Base-by-base conservation (phyloP, 2,888 invertebrate genomes). In the Noctua comes region DNA sequence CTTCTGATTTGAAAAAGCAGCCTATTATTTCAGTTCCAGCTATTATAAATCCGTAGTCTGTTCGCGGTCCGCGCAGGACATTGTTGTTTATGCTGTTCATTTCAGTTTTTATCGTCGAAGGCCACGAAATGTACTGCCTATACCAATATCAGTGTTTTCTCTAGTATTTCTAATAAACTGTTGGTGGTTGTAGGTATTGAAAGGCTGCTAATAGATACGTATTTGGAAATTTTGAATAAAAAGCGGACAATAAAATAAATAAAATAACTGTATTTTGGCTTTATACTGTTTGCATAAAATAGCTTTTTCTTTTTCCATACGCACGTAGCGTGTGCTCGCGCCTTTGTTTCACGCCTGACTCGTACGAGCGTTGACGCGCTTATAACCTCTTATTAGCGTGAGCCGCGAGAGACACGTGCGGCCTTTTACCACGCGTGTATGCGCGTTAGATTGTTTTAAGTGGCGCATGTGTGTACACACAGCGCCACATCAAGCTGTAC, bases 71-170 rank as follows among this genome's bases (percentile, higher is more conserved):
- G 71, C 71, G 76, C 82, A 80, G 88, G 79, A 92, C 93, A 91
- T 88, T 91, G 93, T 92, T 89, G 92, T 88, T 91, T 91, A 92
- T 86, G 86, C 75, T 87, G 88, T 90, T 90, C 90, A 91, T 91
- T 90, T 89, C 79, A 83, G 87, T 90, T 91, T 91, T 91, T 92
- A 92, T 91, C 86, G 87, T 76, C 65, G 11, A 40, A 40, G 83
- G 89, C 90, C 86, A 87, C 78, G 65, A 85, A 86, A 79, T 31
- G 6, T 43, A 73, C 75, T 36, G 57, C 24, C 51, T 57, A 48
- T 6, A 31, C 11, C 13, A 82, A 68, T 69, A 75, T 11, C 2
- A 72, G 46, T 24, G 10, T 36, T 64, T 16, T 68, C 57, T 24
- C 31, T 80, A n/a, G 27, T 64, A 77, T 46, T 71, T 40, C 65